Evolutionary conservation across 2,888 invertebrate genomes (phyloP).

Genomic region (Rhaphigaster nebulosa): DNA sequence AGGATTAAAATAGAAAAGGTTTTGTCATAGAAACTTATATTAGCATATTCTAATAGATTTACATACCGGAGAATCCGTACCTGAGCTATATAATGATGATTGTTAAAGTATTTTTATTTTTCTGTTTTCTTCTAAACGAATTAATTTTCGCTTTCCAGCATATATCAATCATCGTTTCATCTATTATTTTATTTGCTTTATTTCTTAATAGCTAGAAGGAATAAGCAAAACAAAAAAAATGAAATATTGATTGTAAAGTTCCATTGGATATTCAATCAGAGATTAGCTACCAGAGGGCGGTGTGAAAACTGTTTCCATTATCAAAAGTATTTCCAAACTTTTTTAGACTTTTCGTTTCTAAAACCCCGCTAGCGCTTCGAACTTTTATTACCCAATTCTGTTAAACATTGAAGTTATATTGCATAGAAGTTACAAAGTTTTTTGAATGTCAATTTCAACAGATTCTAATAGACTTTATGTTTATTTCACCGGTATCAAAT

Average conservation of each 20-base stretch:
- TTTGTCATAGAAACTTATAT: too few relatives aligned
- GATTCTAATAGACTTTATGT: background rate
- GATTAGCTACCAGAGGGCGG: background rate
- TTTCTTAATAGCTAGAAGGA: too few relatives aligned
- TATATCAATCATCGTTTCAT: too few relatives aligned
- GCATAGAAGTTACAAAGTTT: background rate
- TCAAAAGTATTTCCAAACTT: background rate
- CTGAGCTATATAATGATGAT: too few relatives aligned
- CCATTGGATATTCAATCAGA: background rate
- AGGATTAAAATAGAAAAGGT: too few relatives aligned
- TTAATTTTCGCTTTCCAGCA: too few relatives aligned
- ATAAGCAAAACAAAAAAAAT: background rate
- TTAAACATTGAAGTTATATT: slow-evolving; percentile 14
- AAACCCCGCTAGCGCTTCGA: slow-evolving; percentile 4
- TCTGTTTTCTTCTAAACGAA: too few relatives aligned
- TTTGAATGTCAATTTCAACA: background rate
- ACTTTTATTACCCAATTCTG: slow-evolving; percentile 2
- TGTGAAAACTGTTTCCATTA: background rate
- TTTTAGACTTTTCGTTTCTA: background rate
- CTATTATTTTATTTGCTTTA: too few relatives aligned
- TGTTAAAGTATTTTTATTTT: too few relatives aligned
- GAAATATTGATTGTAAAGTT: background rate
- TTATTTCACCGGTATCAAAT: background rate
- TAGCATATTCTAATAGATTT: too few relatives aligned
- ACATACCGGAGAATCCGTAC: too few relatives aligned